A percentile compares a stretch with the other conserved stretches of the same genome.
Conservation (phyloP, 2,888 invertebrate species). For the Lepeophtheirus nordmannii region DNA sequence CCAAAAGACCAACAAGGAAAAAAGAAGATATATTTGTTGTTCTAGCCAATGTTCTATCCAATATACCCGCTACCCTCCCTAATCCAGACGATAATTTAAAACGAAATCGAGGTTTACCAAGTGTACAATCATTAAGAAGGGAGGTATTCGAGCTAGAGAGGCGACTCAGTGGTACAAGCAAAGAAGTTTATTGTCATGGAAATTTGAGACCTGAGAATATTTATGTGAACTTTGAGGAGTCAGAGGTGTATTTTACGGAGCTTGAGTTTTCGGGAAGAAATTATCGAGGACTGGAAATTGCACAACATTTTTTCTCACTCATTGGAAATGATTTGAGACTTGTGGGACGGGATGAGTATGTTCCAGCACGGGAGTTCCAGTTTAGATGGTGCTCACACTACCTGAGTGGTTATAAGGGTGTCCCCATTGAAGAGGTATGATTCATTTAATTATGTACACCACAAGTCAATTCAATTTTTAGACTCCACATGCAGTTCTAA, state of each 20-base stretch:
- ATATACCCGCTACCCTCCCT: not conserved
- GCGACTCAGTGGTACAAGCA: constrained; percentile 4
- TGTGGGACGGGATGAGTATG: constrained; percentile 13
- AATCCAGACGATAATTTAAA: constrained; percentile 9
- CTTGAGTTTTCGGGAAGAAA: constrained; percentile 13
- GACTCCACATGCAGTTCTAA: too few relatives aligned
- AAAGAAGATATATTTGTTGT: not conserved
- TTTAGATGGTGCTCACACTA: constrained; percentile 3
- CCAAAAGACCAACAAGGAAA: not conserved
- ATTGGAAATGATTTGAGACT: constrained; percentile 11
- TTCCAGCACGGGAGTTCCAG: constrained; percentile 16
- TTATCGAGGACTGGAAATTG: constrained; percentile 16
- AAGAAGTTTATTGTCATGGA: constrained; percentile 9
- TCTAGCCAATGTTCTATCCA: not conserved
- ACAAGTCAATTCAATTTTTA: too few relatives aligned
- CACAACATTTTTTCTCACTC: constrained; percentile 8
- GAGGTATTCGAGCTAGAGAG: not conserved
- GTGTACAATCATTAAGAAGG: not conserved
- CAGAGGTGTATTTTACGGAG: not conserved
- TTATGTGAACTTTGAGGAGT: not conserved
- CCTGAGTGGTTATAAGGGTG: constrained; percentile 2
- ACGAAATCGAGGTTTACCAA: constrained; percentile 3
- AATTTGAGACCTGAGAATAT: constrained; percentile 20
- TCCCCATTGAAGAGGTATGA: constrained; percentile 8
- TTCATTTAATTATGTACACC: not conserved